phyloP scores from a whole-genome alignment of 1,140 invertebrate species.

The Bilobella aurantiaca region DNA sequence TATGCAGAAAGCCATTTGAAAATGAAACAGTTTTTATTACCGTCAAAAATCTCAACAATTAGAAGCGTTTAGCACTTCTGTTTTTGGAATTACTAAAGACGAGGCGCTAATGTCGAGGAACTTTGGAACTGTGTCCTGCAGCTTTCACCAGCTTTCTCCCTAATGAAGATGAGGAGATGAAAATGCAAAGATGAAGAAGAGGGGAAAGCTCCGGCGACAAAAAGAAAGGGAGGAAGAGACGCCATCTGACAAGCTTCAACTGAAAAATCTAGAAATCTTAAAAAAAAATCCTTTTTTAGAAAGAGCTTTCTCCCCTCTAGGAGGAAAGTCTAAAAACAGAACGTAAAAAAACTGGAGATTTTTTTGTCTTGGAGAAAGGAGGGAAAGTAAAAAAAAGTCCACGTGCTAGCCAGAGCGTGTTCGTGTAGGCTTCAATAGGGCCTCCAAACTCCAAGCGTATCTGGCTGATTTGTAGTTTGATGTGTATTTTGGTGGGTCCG shows the following conservation, averaged over 20 bases:
- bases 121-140: too few species aligned
- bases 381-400: not conserved
- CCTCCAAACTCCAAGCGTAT: slow-evolving; percentile 31
- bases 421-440: slow-evolving; percentile 18
- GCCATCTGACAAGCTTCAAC: slow-evolving; percentile 26
- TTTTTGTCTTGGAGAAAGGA: slow-evolving; percentile 13
- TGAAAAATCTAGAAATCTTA: slow-evolving; percentile 1
- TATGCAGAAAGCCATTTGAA: too few species aligned
- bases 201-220: not conserved
- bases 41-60: too few species aligned
- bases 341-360: slow-evolving; percentile 16
- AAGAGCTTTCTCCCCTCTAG: not conserved
- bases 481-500: not conserved
- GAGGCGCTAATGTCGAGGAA: too few species aligned
- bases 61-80: too few species aligned
- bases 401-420: not conserved
- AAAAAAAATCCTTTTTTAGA: not conserved
- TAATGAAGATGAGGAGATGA: not conserved
- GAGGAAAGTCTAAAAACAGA: not conserved
- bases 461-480: slow-evolving; percentile 10
- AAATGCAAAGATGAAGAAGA: not conserved
- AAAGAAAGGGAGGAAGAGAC: slow-evolving; percentile 14
- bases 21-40: too few species aligned
- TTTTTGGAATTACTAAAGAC: too few species aligned
- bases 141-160: not conserved